These are phyloP conservation scores for Ceramica pisi DNA, from an alignment of 2,888 invertebrate species.

Conservation along the genomic window DNA sequence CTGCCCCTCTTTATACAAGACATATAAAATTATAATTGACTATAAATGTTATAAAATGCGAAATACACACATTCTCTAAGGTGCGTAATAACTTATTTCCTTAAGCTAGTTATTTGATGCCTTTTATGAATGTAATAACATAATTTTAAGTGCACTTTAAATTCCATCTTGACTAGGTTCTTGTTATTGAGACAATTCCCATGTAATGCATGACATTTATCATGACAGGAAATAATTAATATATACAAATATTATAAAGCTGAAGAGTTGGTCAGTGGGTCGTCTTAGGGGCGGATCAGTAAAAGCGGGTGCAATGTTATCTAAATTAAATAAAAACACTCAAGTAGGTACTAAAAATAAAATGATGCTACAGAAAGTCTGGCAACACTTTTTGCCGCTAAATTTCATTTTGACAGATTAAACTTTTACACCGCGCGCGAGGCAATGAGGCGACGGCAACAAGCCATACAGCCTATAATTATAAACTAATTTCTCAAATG, in stretches of 20 bases:
- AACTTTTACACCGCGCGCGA: slow-evolving; percentile 60
- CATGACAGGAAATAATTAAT: background rate
- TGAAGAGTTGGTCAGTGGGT: no score
- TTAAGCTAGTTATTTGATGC: background rate
- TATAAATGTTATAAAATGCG: slow-evolving; percentile 16
- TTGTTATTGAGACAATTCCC: slow-evolving; percentile 15
- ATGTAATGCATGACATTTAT: background rate
- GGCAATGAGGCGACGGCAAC: slow-evolving; percentile 44
- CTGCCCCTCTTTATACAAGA: background rate
- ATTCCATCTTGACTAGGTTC: slow-evolving; percentile 11
- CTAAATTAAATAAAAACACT: background rate
- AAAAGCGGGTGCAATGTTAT: background rate
- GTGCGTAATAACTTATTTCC: slow-evolving; percentile 29
- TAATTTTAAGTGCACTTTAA: slow-evolving; percentile 18
- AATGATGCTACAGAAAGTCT: background rate
- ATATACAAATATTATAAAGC: no score
- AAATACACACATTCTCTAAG: background rate
- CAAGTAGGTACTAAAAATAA: background rate
- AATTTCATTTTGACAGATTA: slow-evolving; percentile 63
- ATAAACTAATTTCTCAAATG: slow-evolving; percentile 64
- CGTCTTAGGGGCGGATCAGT: no score
- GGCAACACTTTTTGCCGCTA: slow-evolving; percentile 49
- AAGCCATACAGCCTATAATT: slow-evolving; percentile 62
- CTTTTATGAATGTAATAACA: slow-evolving; percentile 5
- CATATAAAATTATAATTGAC: background rate